These are phyloP conservation scores for Catamblyrhynchus diadema DNA, from an alignment of 2,797 vertebrate species.

Conservation along the genomic window DNA sequence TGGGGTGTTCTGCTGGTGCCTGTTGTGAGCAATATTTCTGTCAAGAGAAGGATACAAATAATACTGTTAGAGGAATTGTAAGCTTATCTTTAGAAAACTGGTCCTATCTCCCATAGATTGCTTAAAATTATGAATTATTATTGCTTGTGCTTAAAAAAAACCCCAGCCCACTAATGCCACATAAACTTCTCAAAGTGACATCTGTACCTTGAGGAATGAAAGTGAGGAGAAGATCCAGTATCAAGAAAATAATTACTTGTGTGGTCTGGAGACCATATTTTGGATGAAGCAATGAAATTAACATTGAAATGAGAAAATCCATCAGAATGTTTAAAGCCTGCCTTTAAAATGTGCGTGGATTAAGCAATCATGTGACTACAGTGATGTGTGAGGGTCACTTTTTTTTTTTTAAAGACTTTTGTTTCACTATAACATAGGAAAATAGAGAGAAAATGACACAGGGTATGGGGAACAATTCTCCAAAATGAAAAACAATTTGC, in stretches of 20 bases:
- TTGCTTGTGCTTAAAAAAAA: neutral
- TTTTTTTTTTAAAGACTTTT: neutral
- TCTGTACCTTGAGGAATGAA: neutral
- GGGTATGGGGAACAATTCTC: neutral
- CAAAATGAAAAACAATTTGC: fast-evolving
- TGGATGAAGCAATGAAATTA: neutral
- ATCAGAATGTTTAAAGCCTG: neutral
- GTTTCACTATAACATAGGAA: neutral
- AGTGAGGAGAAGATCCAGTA: neutral
- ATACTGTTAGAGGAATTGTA: neutral
- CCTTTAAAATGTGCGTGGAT: neutral
- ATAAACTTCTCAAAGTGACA: neutral
- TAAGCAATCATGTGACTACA: neutral
- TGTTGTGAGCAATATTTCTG: neutral
- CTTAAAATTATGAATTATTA: neutral
- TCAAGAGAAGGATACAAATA: neutral
- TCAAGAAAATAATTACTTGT: neutral
- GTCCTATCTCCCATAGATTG: neutral
- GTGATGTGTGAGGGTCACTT: neutral
- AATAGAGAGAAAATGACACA: neutral
- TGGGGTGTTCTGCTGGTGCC: fast-evolving
- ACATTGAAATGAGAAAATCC: neutral
- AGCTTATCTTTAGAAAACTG: neutral
- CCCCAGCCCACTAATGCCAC: fast-evolving
- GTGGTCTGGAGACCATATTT: neutral